These are phyloP conservation scores for Columba livia DNA, from an alignment of 2,113 vertebrate genomes.

Conservation along the genomic window DNA sequence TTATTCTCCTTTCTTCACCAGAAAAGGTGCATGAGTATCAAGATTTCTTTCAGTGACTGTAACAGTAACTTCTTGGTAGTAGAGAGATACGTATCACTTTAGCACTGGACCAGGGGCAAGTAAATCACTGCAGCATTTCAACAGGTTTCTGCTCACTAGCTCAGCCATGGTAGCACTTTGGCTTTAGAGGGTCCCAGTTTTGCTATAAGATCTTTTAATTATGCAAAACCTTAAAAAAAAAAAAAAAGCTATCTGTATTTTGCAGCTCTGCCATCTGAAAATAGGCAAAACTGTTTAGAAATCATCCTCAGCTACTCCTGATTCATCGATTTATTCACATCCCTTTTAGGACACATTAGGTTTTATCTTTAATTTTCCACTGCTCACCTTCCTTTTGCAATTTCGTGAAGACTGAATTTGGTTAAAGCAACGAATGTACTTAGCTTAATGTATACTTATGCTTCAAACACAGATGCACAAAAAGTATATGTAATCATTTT, in stretches of 20 bases:
- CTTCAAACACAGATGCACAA: background rate
- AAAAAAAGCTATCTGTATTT: background rate
- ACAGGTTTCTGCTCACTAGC: background rate
- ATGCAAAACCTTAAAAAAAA: background rate
- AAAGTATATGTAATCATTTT: background rate
- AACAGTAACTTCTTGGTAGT: background rate
- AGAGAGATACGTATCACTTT: background rate
- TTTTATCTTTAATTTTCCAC: background rate
- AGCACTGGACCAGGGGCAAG: rapidly evolving
- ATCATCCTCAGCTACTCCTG: background rate
- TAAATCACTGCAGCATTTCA: background rate
- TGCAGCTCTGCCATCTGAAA: background rate
- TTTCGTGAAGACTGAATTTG: background rate
- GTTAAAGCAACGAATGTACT: background rate
- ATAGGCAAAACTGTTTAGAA: background rate
- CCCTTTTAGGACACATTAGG: background rate
- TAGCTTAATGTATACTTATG: background rate
- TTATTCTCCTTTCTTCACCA: background rate
- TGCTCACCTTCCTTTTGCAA: background rate
- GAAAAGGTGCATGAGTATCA: background rate
- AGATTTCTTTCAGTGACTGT: background rate
- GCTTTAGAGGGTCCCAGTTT: background rate
- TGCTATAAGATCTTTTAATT: background rate
- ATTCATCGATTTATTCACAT: background rate
- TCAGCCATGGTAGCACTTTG: background rate